Conservation (phyloP, 2,797 vertebrate species). For the Pseudomugil tenellus region DNA sequence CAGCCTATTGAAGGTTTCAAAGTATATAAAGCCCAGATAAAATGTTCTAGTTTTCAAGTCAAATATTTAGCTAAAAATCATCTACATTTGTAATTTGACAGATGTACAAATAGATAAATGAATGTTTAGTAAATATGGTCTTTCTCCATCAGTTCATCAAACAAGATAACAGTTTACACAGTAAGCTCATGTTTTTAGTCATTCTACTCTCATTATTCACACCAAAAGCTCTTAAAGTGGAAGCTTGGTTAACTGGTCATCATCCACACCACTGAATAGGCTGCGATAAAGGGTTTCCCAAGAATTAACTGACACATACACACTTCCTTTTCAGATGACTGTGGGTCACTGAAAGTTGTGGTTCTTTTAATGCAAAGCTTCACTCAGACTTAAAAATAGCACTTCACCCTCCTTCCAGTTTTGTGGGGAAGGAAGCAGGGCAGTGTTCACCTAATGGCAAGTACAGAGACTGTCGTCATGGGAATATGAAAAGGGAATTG, state of each 20-base stretch:
- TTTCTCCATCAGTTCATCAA: constrained; percentile 53
- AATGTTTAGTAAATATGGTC: constrained; percentile 57
- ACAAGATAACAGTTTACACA: constrained; percentile 37
- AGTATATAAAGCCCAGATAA: constrained; percentile 15
- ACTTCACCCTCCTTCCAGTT: constrained; percentile 61
- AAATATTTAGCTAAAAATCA: constrained; percentile 48
- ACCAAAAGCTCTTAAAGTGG: constrained; percentile 33
- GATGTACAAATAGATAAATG: constrained; percentile 41
- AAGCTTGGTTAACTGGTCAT: constrained; percentile 42
- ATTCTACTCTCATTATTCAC: constrained; percentile 51
- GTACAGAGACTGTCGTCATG: constrained; percentile 72
- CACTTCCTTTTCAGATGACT: constrained; percentile 60
- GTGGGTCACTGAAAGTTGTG: constrained; percentile 56
- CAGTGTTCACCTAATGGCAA: constrained; percentile 67
- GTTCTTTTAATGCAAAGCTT: constrained; percentile 43
- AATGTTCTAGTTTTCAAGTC: constrained; percentile 20
- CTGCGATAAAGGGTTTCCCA: constrained; percentile 58
- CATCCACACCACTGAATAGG: constrained; percentile 52
- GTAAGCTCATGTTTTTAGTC: constrained; percentile 33
- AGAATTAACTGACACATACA: constrained; percentile 49
- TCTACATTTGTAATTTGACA: constrained; percentile 53
- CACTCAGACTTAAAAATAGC: constrained; percentile 63
- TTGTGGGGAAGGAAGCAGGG: constrained; percentile 70
- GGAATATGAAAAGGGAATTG: constrained; percentile 69
- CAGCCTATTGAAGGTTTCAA: background rate